Base-by-base conservation (phyloP, 2,888 invertebrate genomes). In the Pegoplata infirma region DNA sequence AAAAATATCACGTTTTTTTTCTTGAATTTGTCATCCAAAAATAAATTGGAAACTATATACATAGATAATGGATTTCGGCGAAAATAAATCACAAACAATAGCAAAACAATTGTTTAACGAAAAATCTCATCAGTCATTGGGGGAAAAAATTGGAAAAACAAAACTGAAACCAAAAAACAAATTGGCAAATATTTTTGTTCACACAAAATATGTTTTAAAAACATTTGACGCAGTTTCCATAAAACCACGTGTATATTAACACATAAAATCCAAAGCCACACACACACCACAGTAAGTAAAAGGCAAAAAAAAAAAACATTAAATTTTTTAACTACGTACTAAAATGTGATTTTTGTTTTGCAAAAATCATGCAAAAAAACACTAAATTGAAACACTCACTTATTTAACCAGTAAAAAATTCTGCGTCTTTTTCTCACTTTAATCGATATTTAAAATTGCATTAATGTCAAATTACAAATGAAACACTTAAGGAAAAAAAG, bases 161-260 rank as follows among this genome's bases (percentile, higher is more conserved):
- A 23, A 28, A 28, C 3, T 3, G 8, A 16, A 16, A n/a, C n/a
- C n/a, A n/a, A n/a, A 32, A 32, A 16, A 46, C 8, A 6, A 6
- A 3, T 5, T 32, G 32, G 32, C 32, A 10, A 10, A 32, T n/a
- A 32, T 32, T 32, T n/a, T n/a, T n/a, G n/a, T n/a, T n/a, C 6
- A 8, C 28, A 28, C 3, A 28, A 46, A 32, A 32, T 19, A n/a
- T n/a, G 28, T 32, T n/a, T 51, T 7, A 5, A 28, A 32, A 19
- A n/a, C 47, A 59, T 36, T 46, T 46, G 44, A 59, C 59, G 59
- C 25, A 59, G 14, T 63, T 32, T 21, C 12, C 32, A 49, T n/a
- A 23, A 64, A 59, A 66, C 63, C 73, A 73, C 73, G 73, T 73
- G 73, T 73, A 58, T 46, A 58, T 49, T 8, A 14, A n/a, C 14